Evolutionary conservation across 2,113 vertebrate species (phyloP), one percentile per base, ranked within the genome.

Genomic region (Pachycephala philippinensis): DNA sequence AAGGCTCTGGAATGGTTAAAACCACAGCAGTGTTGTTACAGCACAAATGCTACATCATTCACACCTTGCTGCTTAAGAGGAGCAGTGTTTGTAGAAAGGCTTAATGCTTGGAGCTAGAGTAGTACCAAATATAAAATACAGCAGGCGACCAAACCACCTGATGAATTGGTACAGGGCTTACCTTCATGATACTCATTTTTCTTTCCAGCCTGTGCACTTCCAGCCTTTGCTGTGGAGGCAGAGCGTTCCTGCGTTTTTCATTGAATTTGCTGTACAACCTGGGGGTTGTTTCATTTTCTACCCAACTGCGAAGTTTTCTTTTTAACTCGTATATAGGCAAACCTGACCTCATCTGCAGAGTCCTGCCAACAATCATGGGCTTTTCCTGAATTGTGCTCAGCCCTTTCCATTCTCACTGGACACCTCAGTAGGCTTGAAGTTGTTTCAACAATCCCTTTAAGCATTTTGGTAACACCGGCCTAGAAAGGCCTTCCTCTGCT

Each of bases 111-210:
- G 50, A 89, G 66, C 59, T 12, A 50, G 61, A 80, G 33, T 5
- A 66, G 47, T 44, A 74, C 42, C 80, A 83, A 91, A 61, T 30
- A 88, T 23, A 50, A 90, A 93, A 72, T 57, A 18, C 88, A 94
- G 75, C 88, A 88, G 87, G 85, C 70, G 86, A 60, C 31, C 9
- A 30, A 69, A 66, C 30, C 63, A 83, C 70, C 87, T 90, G 85
- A 93, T 92, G 92, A 52, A 96, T 86, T 71, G 84, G 87, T 77
- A 86, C 68, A 94, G 44, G 82, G 49, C 52, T 95, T 85, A n/a
- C 79, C 52, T 90, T 92, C 85, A 37, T 30, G 59, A 56, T 63
- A 3, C 59, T 84, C 42, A 64, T 95, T 96, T 83, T 86, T 96
- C 90, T 90, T 80, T 21, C 50, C 50, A 42, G 59, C 50, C 59